phyloP scores from a whole-genome alignment of 2,113 vertebrate genomes.

The Nibea coibor region DNA sequence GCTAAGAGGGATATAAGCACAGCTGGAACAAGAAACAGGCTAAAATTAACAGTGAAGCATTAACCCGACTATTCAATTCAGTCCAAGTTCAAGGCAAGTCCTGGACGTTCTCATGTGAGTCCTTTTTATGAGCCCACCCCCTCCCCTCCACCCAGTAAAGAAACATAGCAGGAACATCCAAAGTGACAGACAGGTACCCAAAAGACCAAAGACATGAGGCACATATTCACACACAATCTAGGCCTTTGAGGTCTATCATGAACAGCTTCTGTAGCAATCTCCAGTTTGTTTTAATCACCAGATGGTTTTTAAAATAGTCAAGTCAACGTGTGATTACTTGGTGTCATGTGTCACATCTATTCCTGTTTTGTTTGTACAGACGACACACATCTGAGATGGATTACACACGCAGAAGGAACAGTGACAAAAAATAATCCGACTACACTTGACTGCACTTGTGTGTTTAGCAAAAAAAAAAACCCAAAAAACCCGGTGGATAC shows the following conservation, averaged over 20 bases:
- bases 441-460: conserved; percentile 27
- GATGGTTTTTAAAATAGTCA: conserved; percentile 41
- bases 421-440: conserved; percentile 36
- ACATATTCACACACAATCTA: conserved; percentile 46
- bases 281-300: conserved; percentile 41
- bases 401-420: background rate
- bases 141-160: background rate
- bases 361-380: conserved; percentile 27
- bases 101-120: conserved; percentile 19
- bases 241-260: conserved; percentile 34
- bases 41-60: conserved; percentile 64
- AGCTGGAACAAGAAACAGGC: conserved; percentile 72
- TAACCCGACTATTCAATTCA: conserved; percentile 38
- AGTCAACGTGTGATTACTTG: conserved; percentile 36
- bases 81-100: conserved; percentile 46
- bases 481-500: background rate
- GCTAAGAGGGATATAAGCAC: conserved; percentile 70
- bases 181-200: conserved; percentile 28
- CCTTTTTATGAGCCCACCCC: conserved; percentile 27
- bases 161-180: conserved; percentile 48
- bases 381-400: conserved; percentile 19
- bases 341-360: conserved; percentile 23
- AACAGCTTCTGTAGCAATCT: conserved; percentile 39
- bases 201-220: conserved; percentile 63
- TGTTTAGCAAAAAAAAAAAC: conserved; percentile 5